These are phyloP conservation scores for Cydia fagiglandana DNA, from an alignment of 1,140 invertebrate species.

Conservation along the genomic window DNA sequence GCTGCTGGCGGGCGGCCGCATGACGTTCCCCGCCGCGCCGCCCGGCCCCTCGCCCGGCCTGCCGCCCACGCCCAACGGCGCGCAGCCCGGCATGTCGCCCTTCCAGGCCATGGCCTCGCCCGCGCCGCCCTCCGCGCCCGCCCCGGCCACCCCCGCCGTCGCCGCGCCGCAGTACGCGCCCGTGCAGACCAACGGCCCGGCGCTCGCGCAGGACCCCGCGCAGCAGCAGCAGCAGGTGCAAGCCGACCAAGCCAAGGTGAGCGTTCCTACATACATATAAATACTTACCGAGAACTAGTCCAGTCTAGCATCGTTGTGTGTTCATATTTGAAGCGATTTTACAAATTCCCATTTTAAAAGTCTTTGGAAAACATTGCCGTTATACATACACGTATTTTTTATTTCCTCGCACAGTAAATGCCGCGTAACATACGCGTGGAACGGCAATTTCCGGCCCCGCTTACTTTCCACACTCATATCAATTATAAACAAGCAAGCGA, in stretches of 20 bases:
- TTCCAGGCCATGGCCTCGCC: slow-evolving; percentile 82
- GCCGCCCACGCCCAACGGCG: slow-evolving; percentile 79
- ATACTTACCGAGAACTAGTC: too few species aligned
- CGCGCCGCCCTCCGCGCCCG: slow-evolving; percentile 72
- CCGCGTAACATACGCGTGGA: too few species aligned
- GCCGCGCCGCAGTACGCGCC: slow-evolving; percentile 78
- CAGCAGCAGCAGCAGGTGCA: slow-evolving; percentile 59
- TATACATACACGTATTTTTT: too few species aligned
- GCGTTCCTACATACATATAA: background rate
- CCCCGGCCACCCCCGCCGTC: slow-evolving; percentile 68
- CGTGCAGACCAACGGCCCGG: slow-evolving; percentile 79
- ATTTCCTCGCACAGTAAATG: too few species aligned
- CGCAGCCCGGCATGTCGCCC: slow-evolving; percentile 82
- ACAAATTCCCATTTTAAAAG: too few species aligned
- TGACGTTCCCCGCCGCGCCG: slow-evolving; percentile 83
- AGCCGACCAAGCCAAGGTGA: slow-evolving; percentile 71
- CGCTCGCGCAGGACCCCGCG: slow-evolving; percentile 75
- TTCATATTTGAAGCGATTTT: too few species aligned
- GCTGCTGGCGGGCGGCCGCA: slow-evolving; percentile 80
- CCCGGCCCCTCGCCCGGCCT: slow-evolving; percentile 85
- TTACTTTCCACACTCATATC: too few species aligned
- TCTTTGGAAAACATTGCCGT: too few species aligned
- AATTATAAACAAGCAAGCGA: too few species aligned
- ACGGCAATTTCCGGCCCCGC: too few species aligned
- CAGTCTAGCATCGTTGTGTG: too few species aligned